Evolutionary conservation across 2,797 vertebrate species (phyloP).

Genomic region (Acanthopagrus latus): DNA sequence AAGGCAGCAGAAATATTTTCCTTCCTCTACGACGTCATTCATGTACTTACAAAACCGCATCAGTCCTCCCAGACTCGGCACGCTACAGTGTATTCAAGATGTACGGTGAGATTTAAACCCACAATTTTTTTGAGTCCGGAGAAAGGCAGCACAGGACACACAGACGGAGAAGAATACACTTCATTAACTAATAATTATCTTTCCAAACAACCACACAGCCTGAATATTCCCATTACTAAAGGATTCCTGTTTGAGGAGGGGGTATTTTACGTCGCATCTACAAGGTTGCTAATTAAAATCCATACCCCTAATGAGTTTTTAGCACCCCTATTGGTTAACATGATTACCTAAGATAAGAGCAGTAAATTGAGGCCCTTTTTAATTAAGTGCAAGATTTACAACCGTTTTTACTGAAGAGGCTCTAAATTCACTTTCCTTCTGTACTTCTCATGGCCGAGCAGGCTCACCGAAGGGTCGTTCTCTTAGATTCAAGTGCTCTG

Average conservation of each 20-base stretch:
- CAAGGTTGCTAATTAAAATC: constrained; percentile 86
- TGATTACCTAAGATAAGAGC: constrained; percentile 86
- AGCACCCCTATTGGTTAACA: constrained; percentile 84
- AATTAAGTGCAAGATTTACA: constrained; percentile 86
- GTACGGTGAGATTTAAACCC: neutral
- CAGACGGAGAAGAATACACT: constrained; percentile 23
- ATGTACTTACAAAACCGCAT: neutral
- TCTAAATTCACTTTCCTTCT: constrained; percentile 61
- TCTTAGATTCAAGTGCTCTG: constrained; percentile 33
- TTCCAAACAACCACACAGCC: constrained; percentile 38
- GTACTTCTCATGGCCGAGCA: constrained; percentile 28
- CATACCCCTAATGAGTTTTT: constrained; percentile 86
- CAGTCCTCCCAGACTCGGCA: neutral
- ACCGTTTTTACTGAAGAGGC: constrained; percentile 60
- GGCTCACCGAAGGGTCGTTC: constrained; percentile 26
- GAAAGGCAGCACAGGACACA: constrained; percentile 14
- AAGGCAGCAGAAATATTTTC: constrained; percentile 11
- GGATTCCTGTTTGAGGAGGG: constrained; percentile 54
- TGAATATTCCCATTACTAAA: constrained; percentile 62
- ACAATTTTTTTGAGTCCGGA: constrained; percentile 2
- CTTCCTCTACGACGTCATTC: neutral
- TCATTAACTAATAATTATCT: constrained; percentile 61
- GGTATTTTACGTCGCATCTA: constrained; percentile 80
- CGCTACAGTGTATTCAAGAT: neutral
- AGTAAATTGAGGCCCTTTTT: constrained; percentile 83